A percentile compares a stretch with the other conserved stretches of the same genome.
These are phyloP conservation scores for Drosophila nr. perissopoda DNA, from an alignment of 2,888 invertebrate genomes.

Conservation along the genomic window DNA sequence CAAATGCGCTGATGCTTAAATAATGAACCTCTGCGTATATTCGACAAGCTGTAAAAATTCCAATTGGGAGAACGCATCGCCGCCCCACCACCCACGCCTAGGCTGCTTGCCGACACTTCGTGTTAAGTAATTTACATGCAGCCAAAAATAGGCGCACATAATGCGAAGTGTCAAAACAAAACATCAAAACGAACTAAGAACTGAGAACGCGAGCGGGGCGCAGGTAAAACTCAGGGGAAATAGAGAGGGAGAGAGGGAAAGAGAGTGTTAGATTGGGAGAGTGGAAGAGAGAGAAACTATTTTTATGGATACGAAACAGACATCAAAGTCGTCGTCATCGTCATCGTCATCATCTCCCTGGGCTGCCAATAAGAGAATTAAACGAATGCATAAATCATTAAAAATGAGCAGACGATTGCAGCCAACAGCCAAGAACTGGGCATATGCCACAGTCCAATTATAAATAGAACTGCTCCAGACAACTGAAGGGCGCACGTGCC, in stretches of 20 bases:
- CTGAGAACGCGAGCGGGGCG: neutral
- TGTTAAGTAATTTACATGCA: conserved; percentile 67
- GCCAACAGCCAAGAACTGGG: conserved; percentile 42
- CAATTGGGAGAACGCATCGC: conserved; percentile 42
- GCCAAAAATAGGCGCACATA: conserved; percentile 72
- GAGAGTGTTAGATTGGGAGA: neutral
- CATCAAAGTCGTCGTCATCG: conserved; percentile 65
- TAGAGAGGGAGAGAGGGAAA: neutral
- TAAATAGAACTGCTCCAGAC: conserved; percentile 58
- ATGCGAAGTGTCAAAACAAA: conserved; percentile 76
- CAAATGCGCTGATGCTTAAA: conserved; percentile 66
- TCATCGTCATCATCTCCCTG: conserved; percentile 29
- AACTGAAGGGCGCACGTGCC: conserved; percentile 21
- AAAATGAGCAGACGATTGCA: conserved; percentile 56
- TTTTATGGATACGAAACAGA: conserved; percentile 31
- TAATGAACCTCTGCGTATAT: conserved; percentile 47
- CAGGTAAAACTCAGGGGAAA: conserved; percentile 30
- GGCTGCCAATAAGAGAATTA: conserved; percentile 78
- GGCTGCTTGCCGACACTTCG: conserved; percentile 16
- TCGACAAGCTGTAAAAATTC: conserved; percentile 59
- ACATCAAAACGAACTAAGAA: conserved; percentile 66
- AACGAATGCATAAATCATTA: conserved; percentile 73
- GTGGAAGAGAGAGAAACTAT: conserved; percentile 23
- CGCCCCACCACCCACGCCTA: neutral
- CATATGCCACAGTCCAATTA: conserved; percentile 58